Percentiles rank a stretch among this genome's conserved stretches.
phyloP scores from a whole-genome alignment of 1,140 invertebrate species.

The Drosophila saltans region DNA sequence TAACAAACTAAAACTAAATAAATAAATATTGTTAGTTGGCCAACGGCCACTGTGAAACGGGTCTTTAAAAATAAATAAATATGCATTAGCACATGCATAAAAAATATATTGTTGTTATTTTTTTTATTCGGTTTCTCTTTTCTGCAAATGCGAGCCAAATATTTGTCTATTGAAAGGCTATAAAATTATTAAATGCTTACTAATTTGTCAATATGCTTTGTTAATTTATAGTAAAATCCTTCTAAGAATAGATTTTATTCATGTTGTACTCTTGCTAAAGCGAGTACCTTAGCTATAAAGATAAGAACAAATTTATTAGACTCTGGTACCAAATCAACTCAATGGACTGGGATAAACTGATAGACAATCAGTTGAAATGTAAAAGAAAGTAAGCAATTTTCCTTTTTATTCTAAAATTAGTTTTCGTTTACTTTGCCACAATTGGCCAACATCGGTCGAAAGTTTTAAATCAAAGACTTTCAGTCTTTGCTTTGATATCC shows the following conservation, averaged over 20 bases:
- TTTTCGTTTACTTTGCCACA: no score
- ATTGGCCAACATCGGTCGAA: no score
- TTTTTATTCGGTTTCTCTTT: background rate
- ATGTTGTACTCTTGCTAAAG: constrained; percentile 1
- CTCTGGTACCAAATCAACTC: no score
- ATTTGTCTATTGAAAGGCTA: constrained; percentile 29
- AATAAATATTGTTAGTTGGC: constrained; percentile 46
- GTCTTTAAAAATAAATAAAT: constrained; percentile 44
- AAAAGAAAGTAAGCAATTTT: no score
- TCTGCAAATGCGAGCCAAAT: constrained; percentile 25
- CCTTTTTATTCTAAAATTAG: no score
- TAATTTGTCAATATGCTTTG: constrained; percentile 65
- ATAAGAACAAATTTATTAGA: no score
- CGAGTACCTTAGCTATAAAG: background rate
- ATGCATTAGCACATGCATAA: constrained; percentile 11
- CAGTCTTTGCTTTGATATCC: no score
- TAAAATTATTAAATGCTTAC: constrained; percentile 46
- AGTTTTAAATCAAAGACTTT: no score
- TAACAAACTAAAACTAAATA: constrained; percentile 27
- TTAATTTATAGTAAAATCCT: constrained; percentile 15
- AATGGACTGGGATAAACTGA: no score
- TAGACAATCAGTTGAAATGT: no score
- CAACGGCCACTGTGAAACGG: constrained; percentile 58
- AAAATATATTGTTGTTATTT: background rate
- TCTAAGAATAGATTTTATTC: constrained; percentile 42